Conservation (phyloP, 1,140 invertebrate species). For the Leptopilina clavipes region DNA sequence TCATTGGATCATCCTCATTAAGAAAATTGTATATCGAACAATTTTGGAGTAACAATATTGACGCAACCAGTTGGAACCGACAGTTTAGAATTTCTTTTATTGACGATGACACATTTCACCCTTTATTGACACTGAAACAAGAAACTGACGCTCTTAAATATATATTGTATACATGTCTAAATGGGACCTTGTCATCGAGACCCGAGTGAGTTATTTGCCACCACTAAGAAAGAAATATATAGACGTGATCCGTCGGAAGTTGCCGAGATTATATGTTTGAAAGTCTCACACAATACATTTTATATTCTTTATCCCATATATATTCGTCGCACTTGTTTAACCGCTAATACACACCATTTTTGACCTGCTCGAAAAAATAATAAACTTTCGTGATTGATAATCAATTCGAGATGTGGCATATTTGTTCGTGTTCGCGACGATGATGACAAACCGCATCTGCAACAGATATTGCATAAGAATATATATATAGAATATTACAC, state of each 20-base stretch:
- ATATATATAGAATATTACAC: too few relatives aligned
- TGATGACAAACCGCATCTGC: too few relatives aligned
- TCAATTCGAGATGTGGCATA: too few relatives aligned
- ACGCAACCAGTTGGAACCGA: background rate
- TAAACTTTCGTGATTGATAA: too few relatives aligned
- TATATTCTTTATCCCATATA: background rate
- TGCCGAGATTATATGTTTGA: slow-evolving; percentile 40
- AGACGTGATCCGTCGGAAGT: slow-evolving; percentile 49
- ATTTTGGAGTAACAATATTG: background rate
- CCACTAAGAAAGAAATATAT: slow-evolving; percentile 36
- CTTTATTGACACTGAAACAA: slow-evolving; percentile 40
- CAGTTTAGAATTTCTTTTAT: background rate
- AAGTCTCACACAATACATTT: background rate
- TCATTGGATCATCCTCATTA: too few relatives aligned
- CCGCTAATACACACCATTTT: too few relatives aligned
- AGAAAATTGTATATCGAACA: background rate
- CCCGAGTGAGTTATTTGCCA: background rate
- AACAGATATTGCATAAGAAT: too few relatives aligned
- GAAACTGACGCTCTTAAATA: slow-evolving; percentile 42
- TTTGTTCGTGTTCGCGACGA: too few relatives aligned
- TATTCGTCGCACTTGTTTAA: too few relatives aligned
- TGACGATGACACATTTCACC: slow-evolving; percentile 13
- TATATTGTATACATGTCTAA: slow-evolving; percentile 42
- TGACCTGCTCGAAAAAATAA: too few relatives aligned
- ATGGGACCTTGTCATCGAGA: slow-evolving; percentile 37